phyloP scores from a whole-genome alignment of 2,113 vertebrate species.

The Tragelaphus strepsiceros region DNA sequence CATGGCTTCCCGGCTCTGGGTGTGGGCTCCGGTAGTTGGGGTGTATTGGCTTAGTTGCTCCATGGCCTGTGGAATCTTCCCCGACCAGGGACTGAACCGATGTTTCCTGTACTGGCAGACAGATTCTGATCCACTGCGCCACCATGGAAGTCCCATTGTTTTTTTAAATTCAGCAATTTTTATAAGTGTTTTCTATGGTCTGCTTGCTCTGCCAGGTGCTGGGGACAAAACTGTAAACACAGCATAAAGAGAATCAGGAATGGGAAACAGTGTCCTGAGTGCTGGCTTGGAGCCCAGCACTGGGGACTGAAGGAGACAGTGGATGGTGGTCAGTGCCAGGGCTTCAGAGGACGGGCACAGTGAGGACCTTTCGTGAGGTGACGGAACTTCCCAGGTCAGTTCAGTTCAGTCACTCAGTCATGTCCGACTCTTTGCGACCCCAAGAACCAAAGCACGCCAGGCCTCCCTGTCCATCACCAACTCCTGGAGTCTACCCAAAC shows the following conservation, averaged over 20 bases:
- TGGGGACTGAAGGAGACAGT: neutral
- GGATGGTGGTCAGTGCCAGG: neutral
- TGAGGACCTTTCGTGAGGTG: neutral
- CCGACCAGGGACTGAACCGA: accelerated
- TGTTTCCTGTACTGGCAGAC: neutral
- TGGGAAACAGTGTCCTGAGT: neutral
- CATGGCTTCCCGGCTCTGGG: neutral
- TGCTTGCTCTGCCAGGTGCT: neutral
- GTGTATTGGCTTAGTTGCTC: neutral
- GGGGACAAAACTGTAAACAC: neutral
- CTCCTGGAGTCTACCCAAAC: neutral
- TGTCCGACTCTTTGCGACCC: neutral
- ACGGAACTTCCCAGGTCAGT: neutral
- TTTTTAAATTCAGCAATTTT: neutral
- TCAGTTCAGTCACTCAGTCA: accelerated
- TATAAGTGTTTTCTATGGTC: neutral
- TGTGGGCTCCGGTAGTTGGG: accelerated
- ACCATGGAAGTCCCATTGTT: neutral
- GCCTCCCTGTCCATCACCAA: neutral
- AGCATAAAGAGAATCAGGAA: neutral
- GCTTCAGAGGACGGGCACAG: neutral
- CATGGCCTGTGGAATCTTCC: neutral
- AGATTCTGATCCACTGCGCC: neutral
- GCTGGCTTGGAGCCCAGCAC: neutral
- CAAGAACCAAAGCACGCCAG: accelerated